Percentiles rank a stretch among this genome's conserved stretches.
phyloP scores from a whole-genome alignment of 2,113 vertebrate genomes.

The Eonycteris spelaea region DNA sequence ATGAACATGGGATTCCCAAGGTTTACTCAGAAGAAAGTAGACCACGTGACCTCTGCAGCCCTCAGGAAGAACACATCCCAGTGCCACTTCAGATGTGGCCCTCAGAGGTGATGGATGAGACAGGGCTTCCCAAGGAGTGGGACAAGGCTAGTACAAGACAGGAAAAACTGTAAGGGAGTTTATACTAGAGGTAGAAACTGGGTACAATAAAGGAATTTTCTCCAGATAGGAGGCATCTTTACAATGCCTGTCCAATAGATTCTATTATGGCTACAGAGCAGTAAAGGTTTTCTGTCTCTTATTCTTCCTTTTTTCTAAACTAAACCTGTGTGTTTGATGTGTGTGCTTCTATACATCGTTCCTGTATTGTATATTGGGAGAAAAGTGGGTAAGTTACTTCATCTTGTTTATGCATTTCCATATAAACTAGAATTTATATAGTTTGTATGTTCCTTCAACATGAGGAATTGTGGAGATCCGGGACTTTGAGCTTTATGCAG shows the following conservation, averaged over 20 bases:
- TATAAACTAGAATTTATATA: background rate
- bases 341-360: background rate
- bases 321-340: background rate
- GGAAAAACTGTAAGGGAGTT: background rate
- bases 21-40: background rate
- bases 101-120: background rate
- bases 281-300: background rate
- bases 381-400: background rate
- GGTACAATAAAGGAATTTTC: background rate
- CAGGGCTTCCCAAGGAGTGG: background rate
- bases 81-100: background rate
- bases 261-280: background rate
- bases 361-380: background rate
- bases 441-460: background rate
- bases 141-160: background rate
- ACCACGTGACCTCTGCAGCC: rapidly evolving
- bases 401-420: background rate
- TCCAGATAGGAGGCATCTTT: background rate
- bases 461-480: background rate
- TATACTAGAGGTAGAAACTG: background rate
- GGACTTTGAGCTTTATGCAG: background rate
- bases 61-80: background rate
- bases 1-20: background rate
- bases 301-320: background rate
- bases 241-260: background rate